A percentile compares a stretch with the other conserved stretches of the same genome.
Evolutionary conservation across 2,888 invertebrate genomes (phyloP).

Genomic region (Clostera curtula): DNA sequence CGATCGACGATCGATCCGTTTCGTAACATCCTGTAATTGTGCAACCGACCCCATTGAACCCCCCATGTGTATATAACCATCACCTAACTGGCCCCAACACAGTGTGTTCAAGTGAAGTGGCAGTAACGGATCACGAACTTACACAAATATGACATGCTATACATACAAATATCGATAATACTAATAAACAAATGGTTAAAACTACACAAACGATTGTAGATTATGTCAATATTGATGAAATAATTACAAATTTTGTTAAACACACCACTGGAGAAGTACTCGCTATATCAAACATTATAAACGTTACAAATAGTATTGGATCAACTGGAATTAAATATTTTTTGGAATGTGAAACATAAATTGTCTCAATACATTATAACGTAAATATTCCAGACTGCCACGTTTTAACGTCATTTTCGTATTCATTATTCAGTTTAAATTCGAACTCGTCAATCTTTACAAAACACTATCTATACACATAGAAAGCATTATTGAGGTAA

Average conservation of each 20-base stretch:
- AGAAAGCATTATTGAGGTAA: no score
- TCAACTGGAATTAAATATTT: no score
- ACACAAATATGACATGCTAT: conserved; percentile 1
- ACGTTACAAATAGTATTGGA: no score
- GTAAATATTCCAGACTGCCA: no score
- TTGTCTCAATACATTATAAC: no score
- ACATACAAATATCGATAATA: conserved; percentile 11
- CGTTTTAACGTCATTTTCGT: no score
- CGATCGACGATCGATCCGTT: conserved; percentile 36
- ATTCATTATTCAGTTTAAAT: no score
- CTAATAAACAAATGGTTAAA: conserved; percentile 9
- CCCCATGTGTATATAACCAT: conserved; percentile 34
- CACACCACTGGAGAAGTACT: no score
- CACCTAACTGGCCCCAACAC: conserved; percentile 15
- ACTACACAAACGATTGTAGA: conserved; percentile 7
- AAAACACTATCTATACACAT: no score
- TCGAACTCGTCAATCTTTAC: no score
- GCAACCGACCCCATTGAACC: conserved; percentile 32
- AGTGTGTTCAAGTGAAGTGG: conserved; percentile 19
- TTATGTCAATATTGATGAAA: not conserved
- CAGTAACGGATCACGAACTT: conserved; percentile 20
- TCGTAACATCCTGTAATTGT: conserved; percentile 39
- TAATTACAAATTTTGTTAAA: not conserved
- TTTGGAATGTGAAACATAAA: no score
- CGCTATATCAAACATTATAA: no score